A percentile compares a stretch with the other conserved stretches of the same genome.
Conservation (phyloP, 2,797 vertebrate genomes). For the Lepidocolaptes lacrymiger region DNA sequence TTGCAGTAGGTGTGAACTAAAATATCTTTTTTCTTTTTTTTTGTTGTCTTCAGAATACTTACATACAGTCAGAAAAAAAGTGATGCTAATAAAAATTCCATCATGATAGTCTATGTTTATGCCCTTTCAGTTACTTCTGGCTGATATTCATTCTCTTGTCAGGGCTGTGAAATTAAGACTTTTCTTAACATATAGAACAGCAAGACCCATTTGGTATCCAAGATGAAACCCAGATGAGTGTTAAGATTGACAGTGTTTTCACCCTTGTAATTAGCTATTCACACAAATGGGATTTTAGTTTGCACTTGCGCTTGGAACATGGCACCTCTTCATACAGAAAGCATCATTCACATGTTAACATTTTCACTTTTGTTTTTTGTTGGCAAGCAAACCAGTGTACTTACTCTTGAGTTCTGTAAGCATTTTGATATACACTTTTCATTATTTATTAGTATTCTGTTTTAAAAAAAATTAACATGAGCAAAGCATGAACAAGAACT, state of each 20-base stretch:
- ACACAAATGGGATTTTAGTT: slow-evolving; percentile 64
- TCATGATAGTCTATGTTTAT: background rate
- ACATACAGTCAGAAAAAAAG: background rate
- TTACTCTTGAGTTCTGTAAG: slow-evolving; percentile 31
- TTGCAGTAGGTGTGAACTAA: slow-evolving; percentile 46
- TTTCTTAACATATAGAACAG: slow-evolving; percentile 59
- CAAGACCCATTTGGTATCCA: slow-evolving; percentile 53
- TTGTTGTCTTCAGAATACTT: background rate
- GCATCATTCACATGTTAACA: slow-evolving; percentile 43
- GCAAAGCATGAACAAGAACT: background rate
- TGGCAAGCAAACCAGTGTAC: slow-evolving; percentile 36
- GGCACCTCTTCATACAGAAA: slow-evolving; percentile 61
- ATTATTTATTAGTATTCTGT: background rate
- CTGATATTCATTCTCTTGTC: slow-evolving; percentile 51
- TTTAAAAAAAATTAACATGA: background rate
- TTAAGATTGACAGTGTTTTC: slow-evolving; percentile 68
- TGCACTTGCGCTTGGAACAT: slow-evolving; percentile 58
- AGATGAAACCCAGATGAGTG: slow-evolving; percentile 56
- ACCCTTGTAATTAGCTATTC: slow-evolving; percentile 68
- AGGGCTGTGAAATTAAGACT: slow-evolving; percentile 58
- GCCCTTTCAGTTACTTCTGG: slow-evolving; percentile 26
- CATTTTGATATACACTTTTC: background rate
- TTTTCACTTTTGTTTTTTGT: slow-evolving; percentile 59
- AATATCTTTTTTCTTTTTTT: background rate
- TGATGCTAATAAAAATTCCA: slow-evolving; percentile 20